A percentile compares a stretch with the other conserved stretches of the same genome.
phyloP scores from a whole-genome alignment of 2,113 vertebrate genomes.

The Datnioides undecimradiatus region DNA sequence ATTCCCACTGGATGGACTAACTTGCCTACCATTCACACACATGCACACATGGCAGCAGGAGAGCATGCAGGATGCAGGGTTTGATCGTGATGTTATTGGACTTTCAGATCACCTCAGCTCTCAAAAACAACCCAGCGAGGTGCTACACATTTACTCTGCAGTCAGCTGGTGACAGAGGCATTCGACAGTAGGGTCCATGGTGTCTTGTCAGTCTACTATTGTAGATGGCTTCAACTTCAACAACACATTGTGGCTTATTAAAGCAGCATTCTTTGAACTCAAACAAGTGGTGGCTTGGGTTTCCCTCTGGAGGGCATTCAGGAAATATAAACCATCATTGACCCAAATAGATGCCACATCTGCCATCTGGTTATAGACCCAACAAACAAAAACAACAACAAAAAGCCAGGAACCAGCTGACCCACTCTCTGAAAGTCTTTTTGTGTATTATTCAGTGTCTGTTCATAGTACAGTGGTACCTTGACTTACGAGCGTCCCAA shows the following conservation, averaged over 20 bases:
- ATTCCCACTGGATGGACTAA: too few relatives aligned
- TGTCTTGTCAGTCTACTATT: too few relatives aligned
- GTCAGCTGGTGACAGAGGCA: too few relatives aligned
- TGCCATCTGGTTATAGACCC: constrained; percentile 18
- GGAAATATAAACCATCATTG: constrained; percentile 37
- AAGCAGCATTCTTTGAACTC: constrained; percentile 18
- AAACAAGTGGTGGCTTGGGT: constrained; percentile 9
- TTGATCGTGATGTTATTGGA: too few relatives aligned
- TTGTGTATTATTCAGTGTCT: too few relatives aligned
- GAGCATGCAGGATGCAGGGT: too few relatives aligned
- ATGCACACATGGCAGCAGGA: too few relatives aligned
- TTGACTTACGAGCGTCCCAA: too few relatives aligned
- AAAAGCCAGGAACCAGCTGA: neutral
- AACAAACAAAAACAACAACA: neutral
- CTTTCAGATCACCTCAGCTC: neutral
- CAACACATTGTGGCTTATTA: neutral
- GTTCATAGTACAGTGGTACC: too few relatives aligned
- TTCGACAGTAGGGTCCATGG: too few relatives aligned
- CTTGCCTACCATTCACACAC: too few relatives aligned
- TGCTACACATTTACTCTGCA: neutral
- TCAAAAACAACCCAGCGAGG: neutral
- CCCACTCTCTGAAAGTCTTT: neutral
- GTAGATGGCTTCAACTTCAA: neutral
- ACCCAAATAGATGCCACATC: constrained; percentile 21
- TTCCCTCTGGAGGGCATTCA: constrained; percentile 9